Evolutionary conservation across 2,797 vertebrate species (phyloP).

Genomic region (Taenioides sp.): DNA sequence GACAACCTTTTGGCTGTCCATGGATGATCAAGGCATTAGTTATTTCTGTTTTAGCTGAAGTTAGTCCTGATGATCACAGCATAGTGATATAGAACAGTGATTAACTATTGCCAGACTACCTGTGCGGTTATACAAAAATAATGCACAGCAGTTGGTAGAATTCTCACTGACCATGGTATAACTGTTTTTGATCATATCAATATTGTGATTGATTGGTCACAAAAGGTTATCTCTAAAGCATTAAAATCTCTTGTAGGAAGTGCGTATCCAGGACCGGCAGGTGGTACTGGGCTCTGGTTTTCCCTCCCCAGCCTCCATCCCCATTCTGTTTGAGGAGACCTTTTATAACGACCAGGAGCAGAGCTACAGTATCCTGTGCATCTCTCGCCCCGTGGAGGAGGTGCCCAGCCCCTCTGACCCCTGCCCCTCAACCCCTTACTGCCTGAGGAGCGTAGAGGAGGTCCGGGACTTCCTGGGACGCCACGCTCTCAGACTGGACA

Average conservation of each 20-base stretch:
- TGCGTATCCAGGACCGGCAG: conserved; percentile 87
- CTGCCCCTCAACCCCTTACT: conserved; percentile 71
- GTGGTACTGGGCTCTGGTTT: conserved; percentile 86
- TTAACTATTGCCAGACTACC: no score
- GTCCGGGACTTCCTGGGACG: conserved; percentile 89
- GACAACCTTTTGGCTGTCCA: no score
- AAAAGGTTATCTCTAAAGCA: background rate
- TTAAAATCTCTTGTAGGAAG: conserved; percentile 73
- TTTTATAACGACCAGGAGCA: conserved; percentile 97
- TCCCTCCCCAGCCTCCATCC: conserved; percentile 73
- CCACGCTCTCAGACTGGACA: conserved; percentile 88
- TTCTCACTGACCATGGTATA: no score
- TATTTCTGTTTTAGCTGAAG: no score
- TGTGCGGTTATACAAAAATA: no score
- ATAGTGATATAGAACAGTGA: no score
- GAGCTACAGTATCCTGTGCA: conserved; percentile 92
- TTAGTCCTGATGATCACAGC: no score
- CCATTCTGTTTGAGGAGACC: conserved; percentile 95
- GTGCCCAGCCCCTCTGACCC: conserved; percentile 65
- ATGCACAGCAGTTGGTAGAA: no score
- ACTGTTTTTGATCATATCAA: no score
- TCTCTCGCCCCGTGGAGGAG: conserved; percentile 79
- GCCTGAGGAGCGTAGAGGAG: conserved; percentile 88
- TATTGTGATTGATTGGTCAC: no score
- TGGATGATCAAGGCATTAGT: no score